These are phyloP conservation scores for Drosophila affinis DNA, from an alignment of 2,888 invertebrate species.

Conservation along the genomic window DNA sequence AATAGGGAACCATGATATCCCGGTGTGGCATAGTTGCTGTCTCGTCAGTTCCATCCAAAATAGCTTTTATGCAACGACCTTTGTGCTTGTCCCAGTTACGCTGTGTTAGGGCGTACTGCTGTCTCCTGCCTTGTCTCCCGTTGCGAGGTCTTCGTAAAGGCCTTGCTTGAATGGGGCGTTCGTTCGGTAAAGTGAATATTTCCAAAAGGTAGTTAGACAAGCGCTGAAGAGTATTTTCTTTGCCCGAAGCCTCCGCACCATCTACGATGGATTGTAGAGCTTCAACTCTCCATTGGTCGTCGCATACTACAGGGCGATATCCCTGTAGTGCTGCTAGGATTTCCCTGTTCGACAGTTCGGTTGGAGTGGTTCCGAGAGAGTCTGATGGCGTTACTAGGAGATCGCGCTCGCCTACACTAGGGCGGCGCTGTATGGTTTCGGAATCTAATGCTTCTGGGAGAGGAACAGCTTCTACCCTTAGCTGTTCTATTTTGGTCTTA, in stretches of 20 bases:
- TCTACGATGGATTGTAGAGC: background rate
- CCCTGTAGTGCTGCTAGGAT: background rate
- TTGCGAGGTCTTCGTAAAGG: slow-evolving; percentile 10
- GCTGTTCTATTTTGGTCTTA: slow-evolving; percentile 16
- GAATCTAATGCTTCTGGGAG: too few species aligned
- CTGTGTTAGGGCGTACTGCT: slow-evolving; percentile 22
- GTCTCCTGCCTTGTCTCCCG: slow-evolving; percentile 15
- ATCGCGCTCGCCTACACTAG: slow-evolving; percentile 14
- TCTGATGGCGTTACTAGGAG: background rate
- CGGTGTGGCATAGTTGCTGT: slow-evolving; percentile 16
- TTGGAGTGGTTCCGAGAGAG: background rate
- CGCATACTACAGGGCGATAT: slow-evolving; percentile 2
- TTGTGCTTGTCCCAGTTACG: slow-evolving; percentile 28
- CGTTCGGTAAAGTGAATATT: slow-evolving; percentile 16
- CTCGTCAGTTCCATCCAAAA: slow-evolving; percentile 23
- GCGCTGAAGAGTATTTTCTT: slow-evolving; percentile 17
- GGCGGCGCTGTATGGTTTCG: slow-evolving; percentile 31
- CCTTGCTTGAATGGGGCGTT: slow-evolving; percentile 8
- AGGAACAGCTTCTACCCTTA: slow-evolving; percentile 8
- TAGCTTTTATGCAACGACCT: slow-evolving; percentile 29
- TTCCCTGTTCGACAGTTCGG: slow-evolving; percentile 4
- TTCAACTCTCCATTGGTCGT: slow-evolving; percentile 4
- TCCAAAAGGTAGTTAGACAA: slow-evolving; percentile 15
- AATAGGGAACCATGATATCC: slow-evolving; percentile 18
- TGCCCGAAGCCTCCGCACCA: slow-evolving; percentile 2